Percentiles rank a stretch among this genome's conserved stretches.
These are phyloP conservation scores for Oscheius sp. DNA, from an alignment of 1,140 invertebrate genomes.

Conservation along the genomic window DNA sequence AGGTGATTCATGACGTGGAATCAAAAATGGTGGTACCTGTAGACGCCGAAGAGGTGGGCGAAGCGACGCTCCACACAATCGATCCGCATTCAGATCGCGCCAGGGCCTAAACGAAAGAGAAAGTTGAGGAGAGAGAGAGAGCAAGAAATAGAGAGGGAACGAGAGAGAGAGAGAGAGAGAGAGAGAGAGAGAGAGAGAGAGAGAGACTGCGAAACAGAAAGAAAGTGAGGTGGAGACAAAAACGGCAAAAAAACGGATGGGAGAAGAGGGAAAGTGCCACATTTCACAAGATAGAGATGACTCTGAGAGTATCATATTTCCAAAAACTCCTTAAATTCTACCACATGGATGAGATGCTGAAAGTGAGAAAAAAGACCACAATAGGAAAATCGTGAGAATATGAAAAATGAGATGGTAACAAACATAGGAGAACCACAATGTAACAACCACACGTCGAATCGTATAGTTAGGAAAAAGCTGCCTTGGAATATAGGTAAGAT, in stretches of 20 bases:
- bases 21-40: constrained; percentile 22
- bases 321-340: no score
- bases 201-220: not conserved
- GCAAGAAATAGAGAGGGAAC: not conserved
- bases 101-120: not conserved
- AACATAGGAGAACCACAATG: not conserved
- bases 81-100: constrained; percentile 43
- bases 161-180: not conserved
- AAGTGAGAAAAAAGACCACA: no score
- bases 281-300: not conserved
- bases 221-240: not conserved
- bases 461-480: not conserved
- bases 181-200: not conserved
- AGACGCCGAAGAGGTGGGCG: constrained; percentile 46
- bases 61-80: constrained; percentile 55
- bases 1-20: not conserved
- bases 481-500: not conserved
- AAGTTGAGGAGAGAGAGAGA: not conserved
- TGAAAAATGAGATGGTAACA: not conserved
- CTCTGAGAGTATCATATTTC: not conserved
- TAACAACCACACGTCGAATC: not conserved
- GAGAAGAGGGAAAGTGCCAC: not conserved
- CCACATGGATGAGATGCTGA: no score
- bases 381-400: no score
- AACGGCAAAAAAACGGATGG: not conserved